phyloP scores from a whole-genome alignment of 2,888 invertebrate species.

The Drosophila kokeensis region DNA sequence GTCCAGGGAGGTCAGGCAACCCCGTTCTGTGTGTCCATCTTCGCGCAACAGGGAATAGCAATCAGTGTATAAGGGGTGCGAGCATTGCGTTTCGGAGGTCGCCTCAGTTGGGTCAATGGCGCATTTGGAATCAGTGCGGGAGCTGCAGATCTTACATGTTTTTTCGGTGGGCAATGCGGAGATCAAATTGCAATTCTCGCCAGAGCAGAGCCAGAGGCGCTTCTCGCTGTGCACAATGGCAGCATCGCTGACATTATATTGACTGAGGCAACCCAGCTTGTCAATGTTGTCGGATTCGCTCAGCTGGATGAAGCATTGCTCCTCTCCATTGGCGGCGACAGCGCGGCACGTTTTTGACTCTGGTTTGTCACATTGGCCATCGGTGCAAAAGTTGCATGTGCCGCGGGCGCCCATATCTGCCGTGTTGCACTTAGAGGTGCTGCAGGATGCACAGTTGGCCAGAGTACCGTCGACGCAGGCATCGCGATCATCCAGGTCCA shows the following conservation, averaged over 20 bases:
- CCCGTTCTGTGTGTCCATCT: slow-evolving; percentile 80
- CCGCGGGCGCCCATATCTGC: slow-evolving; percentile 67
- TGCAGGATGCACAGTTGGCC: slow-evolving; percentile 69
- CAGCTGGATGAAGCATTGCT: slow-evolving; percentile 75
- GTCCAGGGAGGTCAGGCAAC: slow-evolving; percentile 72
- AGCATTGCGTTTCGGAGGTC: slow-evolving; percentile 51
- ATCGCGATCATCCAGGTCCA: slow-evolving; percentile 72
- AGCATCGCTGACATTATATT: slow-evolving; percentile 70
- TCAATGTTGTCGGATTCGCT: slow-evolving; percentile 54
- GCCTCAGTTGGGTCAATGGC: slow-evolving; percentile 61
- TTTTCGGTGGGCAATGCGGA: slow-evolving; percentile 61
- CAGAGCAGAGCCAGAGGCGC: slow-evolving; percentile 72
- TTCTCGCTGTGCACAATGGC: slow-evolving; percentile 53
- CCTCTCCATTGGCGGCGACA: slow-evolving; percentile 51
- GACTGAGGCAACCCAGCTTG: slow-evolving; percentile 78
- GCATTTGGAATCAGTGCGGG: slow-evolving; percentile 69
- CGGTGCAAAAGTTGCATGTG: slow-evolving; percentile 73
- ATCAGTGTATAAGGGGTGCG: slow-evolving; percentile 57
- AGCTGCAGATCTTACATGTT: slow-evolving; percentile 73
- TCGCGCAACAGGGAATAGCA: slow-evolving; percentile 75
- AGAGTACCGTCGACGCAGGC: slow-evolving; percentile 55
- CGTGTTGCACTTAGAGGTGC: slow-evolving; percentile 62
- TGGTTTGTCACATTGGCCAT: slow-evolving; percentile 67
- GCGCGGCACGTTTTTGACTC: slow-evolving; percentile 65
- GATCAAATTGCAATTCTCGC: slow-evolving; percentile 76